Evolutionary conservation across 2,113 vertebrate species (phyloP).

Genomic region (Eurypyga helias): DNA sequence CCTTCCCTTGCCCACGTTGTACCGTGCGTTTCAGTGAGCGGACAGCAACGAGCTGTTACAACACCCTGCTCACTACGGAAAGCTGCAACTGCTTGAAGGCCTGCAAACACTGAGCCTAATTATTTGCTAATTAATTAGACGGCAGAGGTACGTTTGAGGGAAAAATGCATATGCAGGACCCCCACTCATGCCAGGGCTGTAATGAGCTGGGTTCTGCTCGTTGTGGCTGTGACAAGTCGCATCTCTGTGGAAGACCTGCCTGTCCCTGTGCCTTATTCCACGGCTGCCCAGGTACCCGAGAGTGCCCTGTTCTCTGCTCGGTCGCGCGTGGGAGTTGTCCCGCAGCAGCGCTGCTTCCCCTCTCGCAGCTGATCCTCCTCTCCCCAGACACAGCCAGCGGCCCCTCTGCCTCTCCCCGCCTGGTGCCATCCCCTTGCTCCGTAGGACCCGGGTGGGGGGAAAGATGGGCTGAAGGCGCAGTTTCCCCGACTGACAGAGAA

Average conservation of each 20-base stretch:
- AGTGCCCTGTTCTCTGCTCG: background rate
- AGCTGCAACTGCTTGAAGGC: background rate
- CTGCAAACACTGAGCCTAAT: background rate
- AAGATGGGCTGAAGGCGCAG: accelerated
- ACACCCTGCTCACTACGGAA: background rate
- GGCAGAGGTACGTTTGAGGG: background rate
- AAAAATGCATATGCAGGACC: background rate
- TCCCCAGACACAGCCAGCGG: background rate
- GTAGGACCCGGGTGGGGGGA: too few relatives aligned
- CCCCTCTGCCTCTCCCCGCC: background rate
- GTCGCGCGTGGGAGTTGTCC: accelerated
- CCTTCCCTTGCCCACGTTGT: background rate
- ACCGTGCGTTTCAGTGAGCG: background rate
- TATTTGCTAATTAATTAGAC: background rate
- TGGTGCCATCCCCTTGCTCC: background rate
- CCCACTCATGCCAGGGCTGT: background rate
- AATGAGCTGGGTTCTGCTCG: background rate
- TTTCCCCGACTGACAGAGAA: background rate
- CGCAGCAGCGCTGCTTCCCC: background rate
- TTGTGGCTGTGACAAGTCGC: background rate
- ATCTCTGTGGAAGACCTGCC: background rate
- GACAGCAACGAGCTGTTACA: background rate
- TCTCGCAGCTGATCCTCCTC: background rate
- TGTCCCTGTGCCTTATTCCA: accelerated
- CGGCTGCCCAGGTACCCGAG: background rate